Conservation (phyloP, 2,797 vertebrate genomes). For the Sebastes paucispinis region DNA sequence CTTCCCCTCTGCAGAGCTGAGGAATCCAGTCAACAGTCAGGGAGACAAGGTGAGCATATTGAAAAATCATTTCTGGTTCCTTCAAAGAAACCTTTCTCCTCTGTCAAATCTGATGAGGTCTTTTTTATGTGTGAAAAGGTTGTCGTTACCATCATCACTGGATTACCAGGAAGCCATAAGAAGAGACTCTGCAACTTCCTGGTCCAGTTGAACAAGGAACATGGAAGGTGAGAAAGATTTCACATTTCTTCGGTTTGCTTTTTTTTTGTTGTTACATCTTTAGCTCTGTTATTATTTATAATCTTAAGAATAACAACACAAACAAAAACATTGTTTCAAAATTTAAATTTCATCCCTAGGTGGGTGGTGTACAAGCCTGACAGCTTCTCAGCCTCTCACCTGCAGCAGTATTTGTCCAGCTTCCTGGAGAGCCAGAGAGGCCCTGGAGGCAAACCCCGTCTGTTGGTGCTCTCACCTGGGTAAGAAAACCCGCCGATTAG, state of each 20-base stretch:
- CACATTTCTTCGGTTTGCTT: not conserved
- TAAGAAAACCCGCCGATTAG: conserved; percentile 64
- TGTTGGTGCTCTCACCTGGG: conserved; percentile 92
- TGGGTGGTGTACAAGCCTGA: conserved; percentile 90
- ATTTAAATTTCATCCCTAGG: conserved; percentile 69
- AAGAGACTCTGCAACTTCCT: conserved; percentile 88
- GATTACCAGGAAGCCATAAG: conserved; percentile 91
- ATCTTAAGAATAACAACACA: not conserved
- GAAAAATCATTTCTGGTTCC: not conserved
- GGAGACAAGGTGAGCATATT: conserved; percentile 84
- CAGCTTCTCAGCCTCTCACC: conserved; percentile 89
- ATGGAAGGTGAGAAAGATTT: conserved; percentile 82
- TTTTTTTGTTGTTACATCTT: not conserved
- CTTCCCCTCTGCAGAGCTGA: conserved; percentile 81
- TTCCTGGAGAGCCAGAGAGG: conserved; percentile 85
- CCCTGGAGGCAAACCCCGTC: conserved; percentile 72
- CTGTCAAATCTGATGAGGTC: conserved; percentile 2
- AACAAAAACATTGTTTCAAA: not conserved
- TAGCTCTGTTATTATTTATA: not conserved
- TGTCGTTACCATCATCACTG: conserved; percentile 88
- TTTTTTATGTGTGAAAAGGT: conserved; percentile 78
- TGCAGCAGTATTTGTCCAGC: conserved; percentile 89
- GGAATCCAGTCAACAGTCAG: conserved; percentile 60
- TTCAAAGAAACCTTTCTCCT: not conserved
- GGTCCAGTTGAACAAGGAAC: conserved; percentile 87